Evolutionary conservation across 2,888 invertebrate genomes (phyloP), one percentile per base, ranked within the genome.

Genomic region (Hetaerina titia): DNA sequence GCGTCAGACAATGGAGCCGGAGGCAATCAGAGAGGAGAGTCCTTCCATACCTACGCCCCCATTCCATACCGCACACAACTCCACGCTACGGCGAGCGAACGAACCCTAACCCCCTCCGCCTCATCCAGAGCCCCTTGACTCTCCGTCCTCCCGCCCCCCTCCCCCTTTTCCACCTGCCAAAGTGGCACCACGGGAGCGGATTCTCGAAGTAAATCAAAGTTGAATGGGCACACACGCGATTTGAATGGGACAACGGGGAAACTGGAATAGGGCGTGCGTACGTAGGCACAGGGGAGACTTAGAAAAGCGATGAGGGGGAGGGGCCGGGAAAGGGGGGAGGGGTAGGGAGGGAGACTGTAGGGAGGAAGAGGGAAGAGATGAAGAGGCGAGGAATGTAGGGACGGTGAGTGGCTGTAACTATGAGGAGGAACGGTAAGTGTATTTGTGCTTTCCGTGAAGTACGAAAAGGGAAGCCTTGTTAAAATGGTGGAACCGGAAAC

Each of bases 211-310:
- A 92, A 92, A 92, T 92, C 92, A 92, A 92, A 92, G 92, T 92
- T 92, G 92, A 92, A 92, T 92, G 74, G 92, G 69, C 92, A 92
- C 92, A 74, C 92, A 92, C 92, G 69, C 92, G 92, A 92, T 92
- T 92, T 92, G 92, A 92, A 92, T 92, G 92, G 92, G 92, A 74
- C 92, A 92, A 92, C 92, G 69, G 92, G 92, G 92, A 92, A 74
- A n/a, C 92, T 56, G 74, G 69, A 5, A n/a, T 45, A 63, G 92
- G 45, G 64, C 60, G 90, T 45, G 31, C 56, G 89, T 69, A 69
- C 22, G 57, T 56, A 31, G 63, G 60, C 25, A n/a, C n/a, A 11
- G 64, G 63, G 90, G 64, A 81, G 81, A 81, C 81, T 81, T 81
- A 13, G 25, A 22, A 45, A 57, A 58, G 58, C 22, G n/a, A 45